A percentile compares a stretch with the other conserved stretches of the same genome.
These are phyloP conservation scores for Drosophila novamexicana DNA, from an alignment of 1,140 invertebrate species.

Conservation along the genomic window DNA sequence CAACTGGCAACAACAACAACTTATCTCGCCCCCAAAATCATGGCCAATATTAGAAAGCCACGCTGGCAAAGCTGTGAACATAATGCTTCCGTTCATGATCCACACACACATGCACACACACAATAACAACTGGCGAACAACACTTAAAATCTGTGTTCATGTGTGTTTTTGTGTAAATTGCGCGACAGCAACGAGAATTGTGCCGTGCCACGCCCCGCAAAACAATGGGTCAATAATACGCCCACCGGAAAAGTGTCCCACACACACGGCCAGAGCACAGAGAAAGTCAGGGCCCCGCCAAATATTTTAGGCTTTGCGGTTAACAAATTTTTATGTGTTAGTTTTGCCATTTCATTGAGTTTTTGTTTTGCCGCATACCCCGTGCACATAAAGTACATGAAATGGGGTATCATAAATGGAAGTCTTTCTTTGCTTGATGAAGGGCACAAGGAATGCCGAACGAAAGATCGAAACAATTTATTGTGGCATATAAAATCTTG, in stretches of 20 bases:
- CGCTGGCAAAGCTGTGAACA: slow-evolving; percentile 36
- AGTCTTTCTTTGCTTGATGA: no score
- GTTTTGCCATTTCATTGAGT: slow-evolving; percentile 70
- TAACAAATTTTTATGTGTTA: slow-evolving; percentile 78
- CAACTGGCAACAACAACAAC: slow-evolving; percentile 9
- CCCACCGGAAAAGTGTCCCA: slow-evolving; percentile 3
- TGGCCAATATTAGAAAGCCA: slow-evolving; percentile 52
- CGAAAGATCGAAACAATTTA: no score
- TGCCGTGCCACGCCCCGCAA: slow-evolving; percentile 34
- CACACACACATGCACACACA: neutral
- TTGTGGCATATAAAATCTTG: no score
- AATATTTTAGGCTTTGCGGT: slow-evolving; percentile 54
- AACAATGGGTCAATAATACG: slow-evolving; percentile 71
- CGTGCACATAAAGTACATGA: neutral
- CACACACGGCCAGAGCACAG: neutral
- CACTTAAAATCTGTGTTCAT: slow-evolving; percentile 74
- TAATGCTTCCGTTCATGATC: slow-evolving; percentile 39
- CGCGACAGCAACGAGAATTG: slow-evolving; percentile 58
- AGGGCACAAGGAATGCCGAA: no score
- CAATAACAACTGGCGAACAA: slow-evolving; percentile 76
- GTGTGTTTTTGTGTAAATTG: slow-evolving; percentile 43
- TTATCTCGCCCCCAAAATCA: slow-evolving; percentile 46
- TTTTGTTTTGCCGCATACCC: slow-evolving; percentile 42
- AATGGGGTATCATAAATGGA: neutral
- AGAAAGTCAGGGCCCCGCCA: slow-evolving; percentile 15